These are phyloP conservation scores for Deilephila elpenor DNA, from an alignment of 2,888 invertebrate species.

Conservation along the genomic window DNA sequence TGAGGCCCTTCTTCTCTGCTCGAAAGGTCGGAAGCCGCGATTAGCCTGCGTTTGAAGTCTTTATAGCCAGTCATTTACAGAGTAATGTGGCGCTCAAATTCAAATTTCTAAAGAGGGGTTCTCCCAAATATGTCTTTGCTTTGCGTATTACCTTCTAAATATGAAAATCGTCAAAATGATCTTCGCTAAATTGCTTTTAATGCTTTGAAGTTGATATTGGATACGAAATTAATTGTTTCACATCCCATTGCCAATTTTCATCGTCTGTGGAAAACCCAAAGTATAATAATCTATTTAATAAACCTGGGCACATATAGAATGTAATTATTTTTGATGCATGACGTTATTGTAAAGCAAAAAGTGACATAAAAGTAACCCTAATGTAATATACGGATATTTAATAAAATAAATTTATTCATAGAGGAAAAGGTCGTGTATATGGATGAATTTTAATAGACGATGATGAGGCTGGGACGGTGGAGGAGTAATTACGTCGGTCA, in stretches of 20 bases:
- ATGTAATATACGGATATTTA: conserved; percentile 42
- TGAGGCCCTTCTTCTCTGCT: conserved; percentile 66
- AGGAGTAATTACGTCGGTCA: conserved; percentile 66
- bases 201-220: conserved; percentile 29
- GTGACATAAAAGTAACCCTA: conserved; percentile 8
- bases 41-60: conserved; percentile 82
- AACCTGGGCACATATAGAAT: neutral
- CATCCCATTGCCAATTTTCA: neutral
- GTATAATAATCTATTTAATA: neutral
- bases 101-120: conserved; percentile 74
- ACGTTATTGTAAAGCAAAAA: conserved; percentile 7
- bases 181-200: conserved; percentile 33
- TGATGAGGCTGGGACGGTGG: conserved; percentile 62
- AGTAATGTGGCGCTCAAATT: conserved; percentile 79
- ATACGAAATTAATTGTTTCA: conserved; percentile 6
- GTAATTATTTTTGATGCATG: neutral
- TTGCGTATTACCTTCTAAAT: conserved; percentile 55
- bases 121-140: conserved; percentile 64
- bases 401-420: conserved; percentile 66
- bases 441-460: conserved; percentile 74
- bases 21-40: conserved; percentile 81
- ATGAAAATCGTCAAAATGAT: conserved; percentile 45
- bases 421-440: conserved; percentile 64
- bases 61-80: conserved; percentile 78
- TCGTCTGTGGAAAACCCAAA: neutral